Evolutionary conservation across 2,113 vertebrate species (phyloP), one percentile per base, ranked within the genome.

Genomic region (Clarias macrocephalus): DNA sequence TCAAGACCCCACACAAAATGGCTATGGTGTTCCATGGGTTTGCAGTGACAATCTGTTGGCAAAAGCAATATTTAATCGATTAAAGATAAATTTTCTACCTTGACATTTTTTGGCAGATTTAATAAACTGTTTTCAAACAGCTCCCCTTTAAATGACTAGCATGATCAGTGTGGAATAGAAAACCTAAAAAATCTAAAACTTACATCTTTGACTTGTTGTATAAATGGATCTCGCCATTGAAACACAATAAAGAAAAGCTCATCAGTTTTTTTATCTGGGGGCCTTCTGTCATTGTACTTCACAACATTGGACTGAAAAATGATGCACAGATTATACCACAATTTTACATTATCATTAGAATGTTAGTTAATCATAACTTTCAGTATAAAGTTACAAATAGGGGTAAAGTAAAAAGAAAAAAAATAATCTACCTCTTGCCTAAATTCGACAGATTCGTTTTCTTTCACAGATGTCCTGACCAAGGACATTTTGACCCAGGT

Each of bases 401-500:
- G 42, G 4, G 37, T 30, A 63, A 56, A 54, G 8, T 48, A 23
- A 52, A 2, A 70, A 16, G 21, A 54, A 42, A 57, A 52, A 10
- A 66, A 25, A 84, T 92, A n/a, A 77, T 62, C 9, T 89, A 97
- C 97, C 97, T 99, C 98, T 90, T 99, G 98, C 30, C 96, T 96
- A 95, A 99, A 99, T 91, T 99, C 97, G 18, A 99, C 94, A 0
- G 96, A 94, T 80, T 97, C 94, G 1, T 94, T 93, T 10, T 91
- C 96, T 91, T 96, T 95, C 80, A 97, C 98, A n/a, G 96, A 96
- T 3, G 98, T 99, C 93, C 94, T 95, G 90, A 99, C 97, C 86
- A 99, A 91, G 60, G 98, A 99, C 98, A 99, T 99, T 94, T 99
- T 99, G 85, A 99, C 97, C 98, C 98, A 99, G 30, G 98, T 99